A percentile compares a stretch with the other conserved stretches of the same genome.
These are phyloP conservation scores for Drosophila oshimai DNA, from an alignment of 1,140 invertebrate genomes.

Conservation along the genomic window DNA sequence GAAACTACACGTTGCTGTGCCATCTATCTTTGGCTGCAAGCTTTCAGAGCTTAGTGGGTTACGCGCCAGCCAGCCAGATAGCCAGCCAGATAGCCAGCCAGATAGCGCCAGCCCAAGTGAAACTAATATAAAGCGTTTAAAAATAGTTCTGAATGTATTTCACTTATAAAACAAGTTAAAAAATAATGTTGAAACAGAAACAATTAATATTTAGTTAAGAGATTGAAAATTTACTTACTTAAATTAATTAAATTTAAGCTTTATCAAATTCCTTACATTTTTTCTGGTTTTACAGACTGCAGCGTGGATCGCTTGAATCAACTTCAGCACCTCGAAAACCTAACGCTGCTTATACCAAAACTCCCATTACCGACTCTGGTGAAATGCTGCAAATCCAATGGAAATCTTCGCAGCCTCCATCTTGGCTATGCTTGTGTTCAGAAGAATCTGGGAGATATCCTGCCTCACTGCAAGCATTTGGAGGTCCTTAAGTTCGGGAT, in stretches of 20 bases:
- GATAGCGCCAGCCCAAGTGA: too few relatives aligned
- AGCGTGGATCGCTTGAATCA: conserved; percentile 12
- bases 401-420: conserved; percentile 26
- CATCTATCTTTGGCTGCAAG: too few relatives aligned
- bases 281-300: conserved; percentile 18
- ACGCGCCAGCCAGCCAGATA: too few relatives aligned
- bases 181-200: too few relatives aligned
- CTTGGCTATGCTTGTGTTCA: conserved; percentile 36
- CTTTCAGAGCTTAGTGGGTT: too few relatives aligned
- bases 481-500: conserved; percentile 50
- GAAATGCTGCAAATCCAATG: conserved; percentile 50
- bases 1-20: too few relatives aligned
- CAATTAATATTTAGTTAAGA: too few relatives aligned
- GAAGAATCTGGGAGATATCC: conserved; percentile 31
- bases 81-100: too few relatives aligned
- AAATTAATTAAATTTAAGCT: too few relatives aligned
- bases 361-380: conserved; percentile 1
- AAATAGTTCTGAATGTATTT: too few relatives aligned
- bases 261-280: neutral
- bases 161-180: too few relatives aligned
- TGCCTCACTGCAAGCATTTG: conserved; percentile 38
- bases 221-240: neutral
- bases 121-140: too few relatives aligned
- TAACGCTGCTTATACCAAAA: conserved; percentile 28
- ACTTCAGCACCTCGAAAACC: conserved; percentile 13